Base-by-base conservation (phyloP, 1,140 invertebrate species). In the Amyelois transitella region DNA sequence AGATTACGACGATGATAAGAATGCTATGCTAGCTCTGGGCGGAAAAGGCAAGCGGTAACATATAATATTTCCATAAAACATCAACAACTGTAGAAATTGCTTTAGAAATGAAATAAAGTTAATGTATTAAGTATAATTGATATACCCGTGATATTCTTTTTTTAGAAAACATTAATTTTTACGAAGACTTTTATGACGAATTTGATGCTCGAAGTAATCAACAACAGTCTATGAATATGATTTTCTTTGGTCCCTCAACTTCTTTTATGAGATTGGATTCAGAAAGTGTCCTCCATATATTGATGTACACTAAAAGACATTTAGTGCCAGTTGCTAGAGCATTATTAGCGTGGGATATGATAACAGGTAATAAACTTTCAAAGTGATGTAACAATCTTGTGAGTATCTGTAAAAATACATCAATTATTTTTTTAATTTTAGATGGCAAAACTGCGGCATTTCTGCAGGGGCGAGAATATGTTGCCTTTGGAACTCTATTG, bases 401-500 rank as follows among this genome's bases (percentile, higher is more conserved):
- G n/a, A n/a, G n/a, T n/a, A n/a, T n/a, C n/a, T n/a, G n/a, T n/a
- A n/a, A n/a, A 47, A 32, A 52, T 45, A 44, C 1, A 0, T 47
- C 18, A 21, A n/a, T 22, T 21, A 55, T 60, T 38, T 14, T 20
- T 28, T 24, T 50, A 12, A 38, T 74, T 75, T 6, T 54, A 86
- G 83, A 86, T 69, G 83, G 83, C 5, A 85, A 83, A 71, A 83
- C 81, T 17, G 72, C 83, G 43, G 80, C 81, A 19, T 87, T 65
- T 62, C 66, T 87, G 61, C 80, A 81, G 69, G 77, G 77, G 0
- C 68, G 83, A 25, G 83, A 87, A 52, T 72, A 67, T 43, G 59
- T 76, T 51, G 81, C 83, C 6, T 82, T 87, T 62, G 81, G 69
- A 18, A 56, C 52, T 45, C 69, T 87, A 18, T 68, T 87, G 51